phyloP scores from a whole-genome alignment of 2,797 vertebrate genomes.

The Tapera naevia region DNA sequence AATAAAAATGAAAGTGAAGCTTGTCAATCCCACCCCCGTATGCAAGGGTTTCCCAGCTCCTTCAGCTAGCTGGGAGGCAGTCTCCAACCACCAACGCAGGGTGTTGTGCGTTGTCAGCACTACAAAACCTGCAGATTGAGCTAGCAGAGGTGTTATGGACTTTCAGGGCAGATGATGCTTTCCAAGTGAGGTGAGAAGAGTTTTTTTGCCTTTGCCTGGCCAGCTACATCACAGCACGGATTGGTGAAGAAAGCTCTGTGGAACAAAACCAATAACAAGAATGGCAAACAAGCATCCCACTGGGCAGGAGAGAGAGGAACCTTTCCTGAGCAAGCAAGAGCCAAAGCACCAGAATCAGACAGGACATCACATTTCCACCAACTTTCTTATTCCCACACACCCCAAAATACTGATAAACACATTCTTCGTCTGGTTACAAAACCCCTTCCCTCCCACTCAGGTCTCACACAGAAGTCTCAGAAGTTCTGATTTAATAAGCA shows the following conservation, averaged over 20 bases:
- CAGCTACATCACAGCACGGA: not conserved
- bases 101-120: not conserved
- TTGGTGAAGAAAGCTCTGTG: not conserved
- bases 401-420: not conserved
- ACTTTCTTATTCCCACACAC: not conserved
- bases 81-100: not conserved
- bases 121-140: not conserved
- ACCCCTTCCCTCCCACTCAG: conserved; percentile 52
- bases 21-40: not conserved
- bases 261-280: not conserved
- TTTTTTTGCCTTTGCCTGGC: not conserved
- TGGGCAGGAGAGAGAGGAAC: not conserved
- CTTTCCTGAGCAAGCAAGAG: not conserved
- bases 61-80: not conserved
- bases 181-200: not conserved
- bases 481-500: conserved; percentile 51
- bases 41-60: not conserved
- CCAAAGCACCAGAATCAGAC: not conserved
- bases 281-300: not conserved
- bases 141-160: not conserved
- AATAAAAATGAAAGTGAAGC: not conserved
- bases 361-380: not conserved
- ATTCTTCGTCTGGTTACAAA: conserved; percentile 41
- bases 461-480: conserved; percentile 37
- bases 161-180: not conserved